phyloP scores from a whole-genome alignment of 1,140 invertebrate species.

The Phenacoccus solenopsis region DNA sequence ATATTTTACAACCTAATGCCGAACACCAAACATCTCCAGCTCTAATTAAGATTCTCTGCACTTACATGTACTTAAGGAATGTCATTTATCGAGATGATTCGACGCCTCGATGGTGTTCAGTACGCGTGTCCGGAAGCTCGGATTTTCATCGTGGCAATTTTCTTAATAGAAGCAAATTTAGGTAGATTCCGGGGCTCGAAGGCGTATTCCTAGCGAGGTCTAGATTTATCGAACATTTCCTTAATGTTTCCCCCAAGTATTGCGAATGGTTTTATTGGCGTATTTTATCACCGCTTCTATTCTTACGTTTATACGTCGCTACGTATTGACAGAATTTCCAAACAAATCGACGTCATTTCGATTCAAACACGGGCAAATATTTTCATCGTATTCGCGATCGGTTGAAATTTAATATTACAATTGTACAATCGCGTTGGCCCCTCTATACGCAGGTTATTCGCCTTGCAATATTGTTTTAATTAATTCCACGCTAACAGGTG shows the following conservation, averaged over 20 bases:
- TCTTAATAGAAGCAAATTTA: not conserved
- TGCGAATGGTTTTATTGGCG: not conserved
- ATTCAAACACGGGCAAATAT: not conserved
- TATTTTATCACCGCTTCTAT: not conserved
- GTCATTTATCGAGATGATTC: no score
- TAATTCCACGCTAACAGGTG: not conserved
- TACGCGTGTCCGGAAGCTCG: no score
- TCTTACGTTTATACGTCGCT: not conserved
- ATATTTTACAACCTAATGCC: no score
- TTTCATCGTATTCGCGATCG: not conserved
- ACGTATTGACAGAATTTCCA: not conserved
- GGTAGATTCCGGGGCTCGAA: not conserved
- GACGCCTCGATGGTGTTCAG: no score
- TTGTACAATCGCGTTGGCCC: not conserved
- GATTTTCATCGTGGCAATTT: no score
- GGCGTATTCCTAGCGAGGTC: not conserved
- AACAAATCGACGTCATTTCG: not conserved
- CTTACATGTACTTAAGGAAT: no score
- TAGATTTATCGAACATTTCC: not conserved
- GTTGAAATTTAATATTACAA: not conserved
- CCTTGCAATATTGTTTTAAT: not conserved
- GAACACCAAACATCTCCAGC: no score
- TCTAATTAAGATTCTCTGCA: no score
- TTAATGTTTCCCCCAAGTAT: not conserved
- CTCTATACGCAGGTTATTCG: not conserved